Evolutionary conservation across 2,113 vertebrate species (phyloP), one percentile per base, ranked within the genome.

Genomic region (Climacteris rufus): DNA sequence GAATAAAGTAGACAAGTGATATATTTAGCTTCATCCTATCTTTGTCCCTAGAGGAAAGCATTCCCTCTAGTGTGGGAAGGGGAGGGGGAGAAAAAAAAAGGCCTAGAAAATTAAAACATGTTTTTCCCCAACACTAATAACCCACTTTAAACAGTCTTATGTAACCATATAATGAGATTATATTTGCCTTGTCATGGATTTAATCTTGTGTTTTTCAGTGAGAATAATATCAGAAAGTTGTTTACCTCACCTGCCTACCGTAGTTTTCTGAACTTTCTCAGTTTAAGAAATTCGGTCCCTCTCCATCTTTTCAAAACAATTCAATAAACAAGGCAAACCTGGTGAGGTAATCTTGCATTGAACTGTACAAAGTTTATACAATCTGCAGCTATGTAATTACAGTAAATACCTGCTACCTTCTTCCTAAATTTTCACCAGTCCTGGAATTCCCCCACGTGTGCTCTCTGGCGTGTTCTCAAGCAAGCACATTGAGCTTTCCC

Each of bases 1-100:
- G 85, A 96, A 92, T 75, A 86, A 93, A 86, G 87, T 19, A 68
- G 90, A 96, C 69, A 92, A 90, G 71, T 20, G 57, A 82, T 96
- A 84, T 90, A 89, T 93, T 96, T 95, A 95, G 83, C 56, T 88
- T 89, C 49, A 75, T 75, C 56, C 44, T 83, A 74, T 81, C 90
- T 68, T 56, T 64, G 52, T 90, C 90, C 72, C 69, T 60, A 68
- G 88, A 94, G 88, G 35, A 86, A 95, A 92, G 49, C 2, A 10
- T 75, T 95, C 49, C 24, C 93, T 60, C 60, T 71, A 49, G 35
- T 70, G 71, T 81, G 59, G 89, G 70, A 91, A 95, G 50, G 40
- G 50, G 16, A 79, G 15, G 16, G 3, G 31, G 28, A 11, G 31
- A 24, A 3, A 9, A 30, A 35, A 63, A 60, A 61, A 80, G 60